Evolutionary conservation across 2,888 invertebrate species (phyloP).

Genomic region (Griposia aprilina): DNA sequence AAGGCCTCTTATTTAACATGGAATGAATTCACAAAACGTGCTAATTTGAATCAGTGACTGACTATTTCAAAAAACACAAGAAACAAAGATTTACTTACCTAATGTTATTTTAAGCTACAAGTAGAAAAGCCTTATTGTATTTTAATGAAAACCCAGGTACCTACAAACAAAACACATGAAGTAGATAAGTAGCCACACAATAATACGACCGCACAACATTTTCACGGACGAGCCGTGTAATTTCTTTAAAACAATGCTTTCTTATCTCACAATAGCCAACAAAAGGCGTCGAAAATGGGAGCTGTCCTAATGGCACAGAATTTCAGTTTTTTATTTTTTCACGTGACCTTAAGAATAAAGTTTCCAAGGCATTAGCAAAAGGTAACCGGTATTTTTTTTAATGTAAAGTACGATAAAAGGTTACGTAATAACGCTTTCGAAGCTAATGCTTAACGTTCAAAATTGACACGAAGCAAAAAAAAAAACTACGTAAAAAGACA

Average conservation of each 20-base stretch:
- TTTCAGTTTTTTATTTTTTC: conserved; percentile 76
- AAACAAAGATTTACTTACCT: neutral
- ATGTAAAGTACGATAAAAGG: conserved; percentile 64
- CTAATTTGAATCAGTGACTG: too few species aligned
- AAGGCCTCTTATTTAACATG: neutral
- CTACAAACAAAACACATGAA: conserved; percentile 31
- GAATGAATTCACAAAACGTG: neutral
- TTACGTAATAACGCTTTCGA: conserved; percentile 54
- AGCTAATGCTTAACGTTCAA: conserved; percentile 54
- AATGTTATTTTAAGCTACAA: neutral
- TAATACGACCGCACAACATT: conserved; percentile 68
- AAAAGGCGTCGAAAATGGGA: conserved; percentile 72
- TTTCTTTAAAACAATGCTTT: conserved; percentile 75
- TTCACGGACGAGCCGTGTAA: conserved; percentile 67
- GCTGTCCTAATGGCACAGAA: conserved; percentile 73
- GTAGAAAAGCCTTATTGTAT: neutral
- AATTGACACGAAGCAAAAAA: conserved; percentile 57
- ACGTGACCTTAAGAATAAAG: conserved; percentile 72
- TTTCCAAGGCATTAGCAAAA: conserved; percentile 64
- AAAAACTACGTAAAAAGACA: conserved; percentile 67
- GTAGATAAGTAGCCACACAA: conserved; percentile 32
- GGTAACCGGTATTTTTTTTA: conserved; percentile 60
- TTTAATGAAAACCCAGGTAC: conserved; percentile 26
- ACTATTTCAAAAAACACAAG: neutral
- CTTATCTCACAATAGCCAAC: conserved; percentile 75